Conservation (phyloP, 2,113 vertebrate genomes). For the Crocuta crocuta region DNA sequence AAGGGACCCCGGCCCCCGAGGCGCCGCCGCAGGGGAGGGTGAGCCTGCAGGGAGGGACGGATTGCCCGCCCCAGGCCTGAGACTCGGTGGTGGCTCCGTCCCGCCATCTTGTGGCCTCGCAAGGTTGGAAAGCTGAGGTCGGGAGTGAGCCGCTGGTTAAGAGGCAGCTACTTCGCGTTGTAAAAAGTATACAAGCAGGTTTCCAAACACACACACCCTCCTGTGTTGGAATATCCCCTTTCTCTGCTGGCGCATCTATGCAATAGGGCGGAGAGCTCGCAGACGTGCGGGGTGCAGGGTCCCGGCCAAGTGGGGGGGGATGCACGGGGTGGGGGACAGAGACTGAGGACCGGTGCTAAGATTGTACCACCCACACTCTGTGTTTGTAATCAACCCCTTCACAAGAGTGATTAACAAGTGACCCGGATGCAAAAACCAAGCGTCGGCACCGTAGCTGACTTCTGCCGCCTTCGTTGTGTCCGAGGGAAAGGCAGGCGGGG, state of each 20-base stretch:
- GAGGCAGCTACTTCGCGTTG: too few relatives aligned
- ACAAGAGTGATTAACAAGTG: not conserved
- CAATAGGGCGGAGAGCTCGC: not conserved
- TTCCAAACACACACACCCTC: not conserved
- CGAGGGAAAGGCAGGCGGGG: not conserved
- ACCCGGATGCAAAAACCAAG: too few relatives aligned
- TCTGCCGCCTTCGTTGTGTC: not conserved
- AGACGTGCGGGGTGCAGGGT: not conserved
- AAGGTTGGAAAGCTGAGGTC: not conserved
- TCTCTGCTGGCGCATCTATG: not conserved
- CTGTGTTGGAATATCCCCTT: not conserved
- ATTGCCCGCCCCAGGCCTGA: not conserved
- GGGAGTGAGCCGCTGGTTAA: rapidly evolving
- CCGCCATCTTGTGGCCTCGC: not conserved
- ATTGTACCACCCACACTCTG: too few relatives aligned
- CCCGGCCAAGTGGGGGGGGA: not conserved
- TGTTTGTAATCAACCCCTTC: not conserved
- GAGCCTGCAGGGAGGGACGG: not conserved
- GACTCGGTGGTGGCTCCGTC: not conserved
- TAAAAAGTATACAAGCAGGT: not conserved
- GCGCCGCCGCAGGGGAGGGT: too few relatives aligned
- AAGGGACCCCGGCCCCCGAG: not conserved
- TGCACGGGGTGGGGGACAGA: too few relatives aligned
- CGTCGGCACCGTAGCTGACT: not conserved
- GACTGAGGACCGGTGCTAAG: not conserved